Conservation (phyloP, 2,888 invertebrate genomes). For the Mimas tiliae region DNA sequence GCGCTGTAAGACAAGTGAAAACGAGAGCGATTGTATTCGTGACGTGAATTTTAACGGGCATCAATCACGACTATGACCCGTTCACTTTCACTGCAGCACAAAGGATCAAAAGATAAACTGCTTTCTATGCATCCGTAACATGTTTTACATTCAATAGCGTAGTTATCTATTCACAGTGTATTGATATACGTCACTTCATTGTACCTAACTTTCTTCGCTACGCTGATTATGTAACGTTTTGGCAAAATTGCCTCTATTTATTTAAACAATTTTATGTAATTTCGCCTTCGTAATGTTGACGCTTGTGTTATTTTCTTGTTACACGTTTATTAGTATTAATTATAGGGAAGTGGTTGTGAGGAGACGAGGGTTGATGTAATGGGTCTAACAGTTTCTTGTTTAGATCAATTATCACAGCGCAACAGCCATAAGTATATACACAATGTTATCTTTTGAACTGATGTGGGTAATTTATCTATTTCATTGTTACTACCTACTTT, state of each 20-base stretch:
- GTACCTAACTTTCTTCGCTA: conserved; percentile 49
- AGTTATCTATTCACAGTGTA: conserved; percentile 31
- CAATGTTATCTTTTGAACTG: neutral
- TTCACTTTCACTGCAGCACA: conserved; percentile 67
- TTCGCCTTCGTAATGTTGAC: conserved; percentile 27
- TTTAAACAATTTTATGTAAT: conserved; percentile 38
- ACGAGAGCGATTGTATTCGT: conserved; percentile 53
- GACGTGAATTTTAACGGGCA: conserved; percentile 47
- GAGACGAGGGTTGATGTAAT: conserved; percentile 2
- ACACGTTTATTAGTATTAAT: conserved; percentile 30
- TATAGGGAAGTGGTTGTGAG: conserved; percentile 22
- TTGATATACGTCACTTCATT: conserved; percentile 15
- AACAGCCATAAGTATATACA: neutral
- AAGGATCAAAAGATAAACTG: conserved; percentile 57
- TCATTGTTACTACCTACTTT: neutral
- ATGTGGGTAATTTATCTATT: neutral
- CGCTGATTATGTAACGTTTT: conserved; percentile 38
- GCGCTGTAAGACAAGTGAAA: conserved; percentile 34
- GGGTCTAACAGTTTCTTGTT: neutral
- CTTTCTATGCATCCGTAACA: conserved; percentile 61
- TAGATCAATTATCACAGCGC: conserved; percentile 1
- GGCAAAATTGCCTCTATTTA: conserved; percentile 31
- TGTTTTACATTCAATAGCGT: conserved; percentile 62
- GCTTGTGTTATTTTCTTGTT: conserved; percentile 37
- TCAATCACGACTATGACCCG: conserved; percentile 57